Conservation (phyloP, 1,140 invertebrate genomes). For the Mycetomoellerius zeteki region DNA sequence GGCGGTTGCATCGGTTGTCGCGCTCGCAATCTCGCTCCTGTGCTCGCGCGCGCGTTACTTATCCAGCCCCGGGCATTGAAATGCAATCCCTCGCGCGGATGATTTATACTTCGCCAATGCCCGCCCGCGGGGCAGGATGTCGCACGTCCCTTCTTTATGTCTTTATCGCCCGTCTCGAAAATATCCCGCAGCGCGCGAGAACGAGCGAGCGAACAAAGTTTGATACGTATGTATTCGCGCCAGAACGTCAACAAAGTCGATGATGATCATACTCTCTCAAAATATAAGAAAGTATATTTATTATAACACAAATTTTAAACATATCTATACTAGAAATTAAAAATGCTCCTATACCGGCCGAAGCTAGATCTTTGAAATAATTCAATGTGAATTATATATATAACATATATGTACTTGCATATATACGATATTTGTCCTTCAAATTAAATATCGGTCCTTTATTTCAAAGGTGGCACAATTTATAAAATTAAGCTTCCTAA, state of each 20-base stretch:
- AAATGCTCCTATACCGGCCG: too few species aligned
- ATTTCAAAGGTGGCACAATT: too few species aligned
- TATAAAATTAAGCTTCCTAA: too few species aligned
- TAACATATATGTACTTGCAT: too few species aligned
- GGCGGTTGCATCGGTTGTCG: conserved; percentile 47
- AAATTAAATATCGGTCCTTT: too few species aligned
- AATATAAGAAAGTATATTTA: not conserved
- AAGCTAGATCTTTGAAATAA: too few species aligned
- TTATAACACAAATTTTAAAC: too few species aligned
- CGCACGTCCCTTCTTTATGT: conserved; percentile 84
- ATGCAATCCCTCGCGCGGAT: conserved; percentile 85
- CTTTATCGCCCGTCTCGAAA: conserved; percentile 81
- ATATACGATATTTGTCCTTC: too few species aligned
- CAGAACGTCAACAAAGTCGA: conserved; percentile 26
- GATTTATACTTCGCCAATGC: conserved; percentile 84
- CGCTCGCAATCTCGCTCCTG: conserved; percentile 54
- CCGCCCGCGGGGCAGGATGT: conserved; percentile 83
- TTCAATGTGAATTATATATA: too few species aligned
- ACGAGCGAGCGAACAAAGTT: not conserved
- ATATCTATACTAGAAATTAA: too few species aligned
- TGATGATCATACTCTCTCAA: not conserved
- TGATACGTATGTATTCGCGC: conserved; percentile 57
- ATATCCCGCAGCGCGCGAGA: conserved; percentile 73
- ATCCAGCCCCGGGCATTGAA: conserved; percentile 81
- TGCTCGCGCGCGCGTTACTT: conserved; percentile 68